Percentiles rank a stretch among this genome's conserved stretches.
phyloP scores from a whole-genome alignment of 2,888 invertebrate species.

The Lasius fuliginosus region DNA sequence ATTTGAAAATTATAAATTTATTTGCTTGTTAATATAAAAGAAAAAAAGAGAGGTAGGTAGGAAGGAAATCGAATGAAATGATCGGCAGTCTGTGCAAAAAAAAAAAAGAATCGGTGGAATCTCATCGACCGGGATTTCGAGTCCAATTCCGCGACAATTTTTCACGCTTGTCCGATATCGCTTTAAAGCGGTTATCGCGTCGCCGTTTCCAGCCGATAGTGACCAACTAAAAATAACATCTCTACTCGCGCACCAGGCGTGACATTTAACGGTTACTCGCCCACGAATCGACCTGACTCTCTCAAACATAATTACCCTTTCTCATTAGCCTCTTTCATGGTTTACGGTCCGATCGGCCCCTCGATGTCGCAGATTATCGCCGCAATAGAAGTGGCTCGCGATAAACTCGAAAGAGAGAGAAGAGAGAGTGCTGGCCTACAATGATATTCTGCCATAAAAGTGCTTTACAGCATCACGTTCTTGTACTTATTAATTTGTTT shows the following conservation, averaged over 20 bases:
- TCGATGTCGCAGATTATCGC: constrained; percentile 51
- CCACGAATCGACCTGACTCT: constrained; percentile 61
- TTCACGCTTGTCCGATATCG: constrained; percentile 47
- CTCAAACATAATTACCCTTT: constrained; percentile 70
- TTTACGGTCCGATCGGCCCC: constrained; percentile 67
- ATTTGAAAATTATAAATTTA: neutral
- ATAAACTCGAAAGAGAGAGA: constrained; percentile 49
- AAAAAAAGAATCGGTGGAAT: constrained; percentile 4
- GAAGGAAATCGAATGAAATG: neutral
- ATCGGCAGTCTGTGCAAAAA: neutral
- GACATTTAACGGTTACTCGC: constrained; percentile 73
- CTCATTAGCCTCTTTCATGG: constrained; percentile 72
- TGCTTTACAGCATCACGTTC: constrained; percentile 20
- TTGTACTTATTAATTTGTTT: constrained; percentile 33
- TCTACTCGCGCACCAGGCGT: constrained; percentile 50
- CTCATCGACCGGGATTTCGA: constrained; percentile 28
- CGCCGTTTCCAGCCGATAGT: constrained; percentile 37
- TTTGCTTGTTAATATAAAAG: constrained; percentile 1
- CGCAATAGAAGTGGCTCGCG: constrained; percentile 55
- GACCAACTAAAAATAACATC: constrained; percentile 68
- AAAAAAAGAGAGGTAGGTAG: neutral
- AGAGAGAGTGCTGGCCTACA: neutral
- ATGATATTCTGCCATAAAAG: constrained; percentile 19
- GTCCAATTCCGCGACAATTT: constrained; percentile 45
- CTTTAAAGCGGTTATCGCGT: constrained; percentile 53